phyloP scores from a whole-genome alignment of 2,797 vertebrate genomes.

The Loriculus beryllinus region DNA sequence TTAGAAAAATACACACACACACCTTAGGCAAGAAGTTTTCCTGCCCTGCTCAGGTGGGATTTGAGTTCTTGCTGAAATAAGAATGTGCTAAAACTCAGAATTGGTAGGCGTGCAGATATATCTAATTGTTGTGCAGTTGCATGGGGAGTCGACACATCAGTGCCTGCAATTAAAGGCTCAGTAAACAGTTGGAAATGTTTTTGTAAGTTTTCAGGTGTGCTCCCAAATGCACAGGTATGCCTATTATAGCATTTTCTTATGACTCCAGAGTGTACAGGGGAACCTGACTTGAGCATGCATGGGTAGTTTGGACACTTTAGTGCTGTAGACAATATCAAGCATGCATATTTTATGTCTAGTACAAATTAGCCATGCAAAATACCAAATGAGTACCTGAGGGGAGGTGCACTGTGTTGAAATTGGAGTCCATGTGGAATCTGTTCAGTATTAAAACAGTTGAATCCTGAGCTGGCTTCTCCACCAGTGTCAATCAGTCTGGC shows the following conservation, averaged over 20 bases:
- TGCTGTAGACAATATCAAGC: background rate
- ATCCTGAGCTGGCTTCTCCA: background rate
- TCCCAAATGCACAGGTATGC: slow-evolving; percentile 58
- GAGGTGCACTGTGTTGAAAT: slow-evolving; percentile 2
- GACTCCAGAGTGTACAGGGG: slow-evolving; percentile 34
- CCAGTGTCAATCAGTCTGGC: slow-evolving; percentile 10
- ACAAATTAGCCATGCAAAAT: slow-evolving; percentile 50
- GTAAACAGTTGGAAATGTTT: slow-evolving; percentile 51
- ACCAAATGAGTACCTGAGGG: slow-evolving; percentile 48
- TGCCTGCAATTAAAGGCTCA: slow-evolving; percentile 36
- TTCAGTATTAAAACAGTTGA: background rate
- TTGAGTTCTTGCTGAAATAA: background rate
- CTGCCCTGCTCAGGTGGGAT: background rate
- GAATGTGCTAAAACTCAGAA: background rate
- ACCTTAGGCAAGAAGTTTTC: background rate
- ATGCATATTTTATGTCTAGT: slow-evolving; percentile 56
- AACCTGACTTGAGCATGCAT: slow-evolving; percentile 39
- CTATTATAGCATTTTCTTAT: slow-evolving; percentile 50
- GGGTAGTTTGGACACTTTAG: slow-evolving; percentile 44
- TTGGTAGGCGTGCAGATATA: background rate
- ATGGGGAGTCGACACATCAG: slow-evolving; percentile 48
- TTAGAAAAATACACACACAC: background rate
- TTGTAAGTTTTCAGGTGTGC: slow-evolving; percentile 57
- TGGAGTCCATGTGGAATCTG: background rate
- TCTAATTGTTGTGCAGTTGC: slow-evolving; percentile 37